phyloP scores from a whole-genome alignment of 2,888 invertebrate genomes.

The Crocallis elinguaria region DNA sequence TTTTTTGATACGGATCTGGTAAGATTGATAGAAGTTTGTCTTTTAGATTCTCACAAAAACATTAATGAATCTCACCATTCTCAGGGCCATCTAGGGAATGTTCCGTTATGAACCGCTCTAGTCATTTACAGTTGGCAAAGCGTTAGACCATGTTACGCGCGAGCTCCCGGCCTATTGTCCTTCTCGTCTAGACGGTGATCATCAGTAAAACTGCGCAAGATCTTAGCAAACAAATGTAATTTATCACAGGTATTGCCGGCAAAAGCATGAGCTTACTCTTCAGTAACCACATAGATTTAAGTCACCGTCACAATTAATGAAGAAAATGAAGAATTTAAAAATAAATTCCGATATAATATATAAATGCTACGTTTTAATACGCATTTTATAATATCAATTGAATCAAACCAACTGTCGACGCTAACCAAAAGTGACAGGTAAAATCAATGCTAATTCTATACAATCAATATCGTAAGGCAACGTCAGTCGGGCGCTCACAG shows the following conservation, averaged over 20 bases:
- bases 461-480: constrained; percentile 25
- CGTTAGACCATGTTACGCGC: constrained; percentile 47
- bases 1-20: too few species aligned
- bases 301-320: background rate
- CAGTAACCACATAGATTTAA: constrained; percentile 9
- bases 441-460: constrained; percentile 10
- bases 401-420: background rate
- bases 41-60: constrained; percentile 15
- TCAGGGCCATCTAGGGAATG: constrained; percentile 13
- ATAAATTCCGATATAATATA: background rate
- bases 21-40: constrained; percentile 3
- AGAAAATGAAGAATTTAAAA: background rate
- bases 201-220: constrained; percentile 23
- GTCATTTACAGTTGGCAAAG: constrained; percentile 25
- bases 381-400: background rate
- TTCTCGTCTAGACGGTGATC: constrained; percentile 13
- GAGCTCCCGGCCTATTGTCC: constrained; percentile 48
- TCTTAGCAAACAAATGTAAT: constrained; percentile 22
- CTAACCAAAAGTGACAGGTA: constrained; percentile 22
- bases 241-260: constrained; percentile 9
- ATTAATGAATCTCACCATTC: constrained; percentile 15
- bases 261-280: constrained; percentile 8
- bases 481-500: too few species aligned
- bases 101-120: constrained; percentile 45
- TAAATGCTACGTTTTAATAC: too few species aligned